A percentile compares a stretch with the other conserved stretches of the same genome.
Conservation (phyloP, 2,888 invertebrate genomes). For the Melieria omissa region DNA sequence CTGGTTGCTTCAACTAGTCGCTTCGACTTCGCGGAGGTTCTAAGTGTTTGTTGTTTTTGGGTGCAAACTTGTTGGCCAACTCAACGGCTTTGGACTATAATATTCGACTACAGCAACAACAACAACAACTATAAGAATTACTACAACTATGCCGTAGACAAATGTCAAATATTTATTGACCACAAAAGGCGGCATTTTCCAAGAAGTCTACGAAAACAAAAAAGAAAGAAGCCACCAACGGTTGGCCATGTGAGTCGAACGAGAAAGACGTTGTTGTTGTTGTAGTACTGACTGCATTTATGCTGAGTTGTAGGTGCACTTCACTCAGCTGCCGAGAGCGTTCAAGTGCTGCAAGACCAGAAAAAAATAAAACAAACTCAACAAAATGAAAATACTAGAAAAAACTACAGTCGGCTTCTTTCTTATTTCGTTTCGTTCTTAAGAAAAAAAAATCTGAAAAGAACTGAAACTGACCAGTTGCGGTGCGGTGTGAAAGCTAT, state of each 20-base stretch:
- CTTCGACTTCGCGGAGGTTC: too few relatives aligned
- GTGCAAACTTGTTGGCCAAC: too few relatives aligned
- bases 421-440: not conserved
- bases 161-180: conserved; percentile 60
- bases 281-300: not conserved
- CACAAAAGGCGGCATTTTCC: conserved; percentile 47
- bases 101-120: too few relatives aligned
- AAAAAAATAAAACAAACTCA: too few relatives aligned
- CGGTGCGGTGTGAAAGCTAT: not conserved
- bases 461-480: not conserved
- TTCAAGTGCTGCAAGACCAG: not conserved
- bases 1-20: too few relatives aligned
- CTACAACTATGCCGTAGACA: conserved; percentile 46
- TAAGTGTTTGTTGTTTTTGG: too few relatives aligned
- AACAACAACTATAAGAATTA: too few relatives aligned
- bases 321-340: not conserved
- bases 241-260: not conserved
- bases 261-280: conserved; percentile 1
- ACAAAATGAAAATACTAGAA: not conserved
- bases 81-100: too few relatives aligned
- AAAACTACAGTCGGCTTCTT: not conserved
- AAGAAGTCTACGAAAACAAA: conserved; percentile 45
- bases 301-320: conserved; percentile 1
- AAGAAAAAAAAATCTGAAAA: not conserved
- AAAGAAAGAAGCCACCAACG: conserved; percentile 43